These are phyloP conservation scores for Hassar affinis DNA, from an alignment of 2,113 vertebrate species.

Conservation along the genomic window DNA sequence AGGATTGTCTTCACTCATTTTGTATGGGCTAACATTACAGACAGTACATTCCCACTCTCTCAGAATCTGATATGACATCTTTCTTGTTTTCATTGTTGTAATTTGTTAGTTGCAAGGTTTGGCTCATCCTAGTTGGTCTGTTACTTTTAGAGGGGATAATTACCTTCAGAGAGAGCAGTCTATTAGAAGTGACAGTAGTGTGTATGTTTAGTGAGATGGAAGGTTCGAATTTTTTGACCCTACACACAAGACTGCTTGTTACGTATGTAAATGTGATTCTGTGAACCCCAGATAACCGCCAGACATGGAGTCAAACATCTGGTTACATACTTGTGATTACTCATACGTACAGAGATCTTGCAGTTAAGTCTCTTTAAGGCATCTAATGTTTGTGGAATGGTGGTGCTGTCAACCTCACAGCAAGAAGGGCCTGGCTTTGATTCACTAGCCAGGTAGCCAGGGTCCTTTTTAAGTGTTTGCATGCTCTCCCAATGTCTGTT, in stretches of 20 bases:
- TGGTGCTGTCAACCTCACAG: no score
- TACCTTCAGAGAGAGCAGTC: not conserved
- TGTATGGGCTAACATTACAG: not conserved
- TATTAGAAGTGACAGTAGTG: not conserved
- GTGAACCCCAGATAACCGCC: not conserved
- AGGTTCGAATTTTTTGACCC: not conserved
- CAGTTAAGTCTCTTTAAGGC: no score
- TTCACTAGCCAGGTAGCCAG: no score
- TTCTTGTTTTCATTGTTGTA: slow-evolving; percentile 25
- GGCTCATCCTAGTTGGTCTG: not conserved
- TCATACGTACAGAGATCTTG: not conserved
- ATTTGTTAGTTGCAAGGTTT: slow-evolving; percentile 6
- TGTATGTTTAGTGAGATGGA: not conserved
- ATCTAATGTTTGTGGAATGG: not conserved
- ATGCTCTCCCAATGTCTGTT: no score
- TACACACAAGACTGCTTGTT: not conserved
- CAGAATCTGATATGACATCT: not conserved
- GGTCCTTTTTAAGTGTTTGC: no score
- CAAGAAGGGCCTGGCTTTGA: no score
- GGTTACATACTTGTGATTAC: not conserved
- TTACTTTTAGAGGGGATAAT: slow-evolving; percentile 3
- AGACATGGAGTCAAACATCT: not conserved
- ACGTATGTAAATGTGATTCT: not conserved
- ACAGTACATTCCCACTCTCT: slow-evolving; percentile 25
- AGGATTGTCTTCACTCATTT: slow-evolving; percentile 23